Conservation (phyloP, 2,888 invertebrate genomes). For the Nematopogon swammerdamellus region DNA sequence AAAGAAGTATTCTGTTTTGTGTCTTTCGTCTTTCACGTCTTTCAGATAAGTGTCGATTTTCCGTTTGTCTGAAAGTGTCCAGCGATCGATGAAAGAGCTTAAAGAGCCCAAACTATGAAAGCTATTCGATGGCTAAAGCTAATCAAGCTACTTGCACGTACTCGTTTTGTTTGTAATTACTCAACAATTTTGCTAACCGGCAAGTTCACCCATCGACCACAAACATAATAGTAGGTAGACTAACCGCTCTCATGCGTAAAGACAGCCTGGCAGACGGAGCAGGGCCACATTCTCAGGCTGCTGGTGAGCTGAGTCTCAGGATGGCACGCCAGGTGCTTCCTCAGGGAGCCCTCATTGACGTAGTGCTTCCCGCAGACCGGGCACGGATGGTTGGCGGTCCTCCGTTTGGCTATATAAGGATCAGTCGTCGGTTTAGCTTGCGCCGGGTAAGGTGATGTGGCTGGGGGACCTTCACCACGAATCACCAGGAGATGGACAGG, state of each 20-base stretch:
- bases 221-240: constrained; percentile 17
- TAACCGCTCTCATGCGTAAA: constrained; percentile 93
- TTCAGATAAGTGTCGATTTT: too few species aligned
- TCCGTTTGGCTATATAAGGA: constrained; percentile 88
- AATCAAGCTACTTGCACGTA: too few species aligned
- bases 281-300: constrained; percentile 93
- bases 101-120: too few species aligned
- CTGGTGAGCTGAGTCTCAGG: constrained; percentile 88
- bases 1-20: too few species aligned
- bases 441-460: constrained; percentile 57
- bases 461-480: constrained; percentile 48
- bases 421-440: constrained; percentile 59
- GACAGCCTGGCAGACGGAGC: constrained; percentile 92
- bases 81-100: too few species aligned
- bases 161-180: too few species aligned
- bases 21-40: too few species aligned
- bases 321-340: constrained; percentile 92
- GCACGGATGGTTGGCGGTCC: constrained; percentile 92
- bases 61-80: too few species aligned
- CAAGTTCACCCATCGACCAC: too few species aligned
- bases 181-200: too few species aligned
- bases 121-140: too few species aligned
- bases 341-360: constrained; percentile 88
- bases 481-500: constrained; percentile 43
- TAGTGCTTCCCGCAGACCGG: constrained; percentile 95